Evolutionary conservation across 1,140 invertebrate species (phyloP).

Genomic region (Galleria mellonella): DNA sequence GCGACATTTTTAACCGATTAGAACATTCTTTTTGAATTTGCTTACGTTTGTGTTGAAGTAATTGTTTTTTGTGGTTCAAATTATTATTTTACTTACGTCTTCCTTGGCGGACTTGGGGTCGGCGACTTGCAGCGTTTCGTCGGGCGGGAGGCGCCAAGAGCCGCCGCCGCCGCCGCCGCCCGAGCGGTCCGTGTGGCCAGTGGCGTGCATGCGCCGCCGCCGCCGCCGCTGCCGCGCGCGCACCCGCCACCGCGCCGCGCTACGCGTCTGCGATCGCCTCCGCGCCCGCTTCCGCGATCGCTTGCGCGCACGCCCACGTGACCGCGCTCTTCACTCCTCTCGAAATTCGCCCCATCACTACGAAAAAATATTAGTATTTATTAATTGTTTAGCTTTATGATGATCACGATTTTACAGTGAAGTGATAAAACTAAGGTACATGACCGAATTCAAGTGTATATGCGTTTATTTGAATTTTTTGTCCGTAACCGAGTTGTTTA

Average conservation of each 20-base stretch:
- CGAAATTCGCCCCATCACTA: constrained; percentile 42
- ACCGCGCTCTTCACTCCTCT: constrained; percentile 10
- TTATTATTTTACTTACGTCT: constrained; percentile 60
- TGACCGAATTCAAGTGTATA: too few species aligned
- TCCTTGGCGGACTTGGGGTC: constrained; percentile 86
- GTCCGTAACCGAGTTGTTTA: too few species aligned
- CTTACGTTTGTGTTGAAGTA: too few species aligned
- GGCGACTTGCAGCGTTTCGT: constrained; percentile 91
- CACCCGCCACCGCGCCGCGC: constrained; percentile 62
- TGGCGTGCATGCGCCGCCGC: constrained; percentile 83
- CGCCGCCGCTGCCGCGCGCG: constrained; percentile 41
- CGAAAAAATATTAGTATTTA: constrained; percentile 2
- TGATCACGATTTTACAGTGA: neutral
- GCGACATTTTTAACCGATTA: too few species aligned
- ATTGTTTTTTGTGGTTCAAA: too few species aligned
- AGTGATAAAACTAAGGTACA: neutral
- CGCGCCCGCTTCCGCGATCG: constrained; percentile 33
- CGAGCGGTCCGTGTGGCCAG: constrained; percentile 85
- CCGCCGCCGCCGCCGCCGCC: constrained; percentile 74
- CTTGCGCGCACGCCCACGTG: constrained; percentile 19
- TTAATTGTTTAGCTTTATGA: neutral
- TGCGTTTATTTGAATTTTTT: too few species aligned
- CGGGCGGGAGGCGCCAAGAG: constrained; percentile 89
- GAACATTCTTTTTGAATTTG: too few species aligned
- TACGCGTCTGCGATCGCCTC: constrained; percentile 37